phyloP scores from a whole-genome alignment of 2,113 vertebrate species.

The Scomber scombrus region DNA sequence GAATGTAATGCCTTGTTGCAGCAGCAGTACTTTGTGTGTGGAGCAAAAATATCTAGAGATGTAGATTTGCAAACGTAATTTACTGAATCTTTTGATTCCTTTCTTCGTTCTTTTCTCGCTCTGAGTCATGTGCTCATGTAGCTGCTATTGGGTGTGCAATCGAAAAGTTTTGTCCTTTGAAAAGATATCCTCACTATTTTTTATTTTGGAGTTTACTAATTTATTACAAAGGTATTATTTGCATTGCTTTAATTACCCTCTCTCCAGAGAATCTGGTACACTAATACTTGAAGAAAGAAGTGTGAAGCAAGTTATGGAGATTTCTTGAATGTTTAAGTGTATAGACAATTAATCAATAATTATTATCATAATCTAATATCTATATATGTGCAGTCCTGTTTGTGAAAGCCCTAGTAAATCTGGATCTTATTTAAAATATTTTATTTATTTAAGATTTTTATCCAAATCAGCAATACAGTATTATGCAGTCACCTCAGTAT shows the following conservation, averaged over 20 bases:
- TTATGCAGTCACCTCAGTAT: slow-evolving; percentile 82
- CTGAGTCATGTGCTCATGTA: slow-evolving; percentile 90
- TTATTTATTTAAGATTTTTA: slow-evolving; percentile 75
- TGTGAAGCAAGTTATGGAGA: slow-evolving; percentile 64
- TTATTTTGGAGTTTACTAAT: slow-evolving; percentile 85
- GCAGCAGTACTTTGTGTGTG: slow-evolving; percentile 75
- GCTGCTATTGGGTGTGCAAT: slow-evolving; percentile 91
- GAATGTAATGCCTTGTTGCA: slow-evolving; percentile 85
- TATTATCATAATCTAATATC: slow-evolving; percentile 84
- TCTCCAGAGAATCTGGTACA: slow-evolving; percentile 82
- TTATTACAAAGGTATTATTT: slow-evolving; percentile 80
- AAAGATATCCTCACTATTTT: slow-evolving; percentile 48
- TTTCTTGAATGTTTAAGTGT: slow-evolving; percentile 84
- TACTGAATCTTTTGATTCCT: slow-evolving; percentile 77
- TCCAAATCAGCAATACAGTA: slow-evolving; percentile 82
- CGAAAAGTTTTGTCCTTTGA: slow-evolving; percentile 74
- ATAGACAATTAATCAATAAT: slow-evolving; percentile 82
- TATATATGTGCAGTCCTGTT: slow-evolving; percentile 85
- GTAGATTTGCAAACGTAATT: slow-evolving; percentile 86
- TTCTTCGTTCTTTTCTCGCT: slow-evolving; percentile 67
- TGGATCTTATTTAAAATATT: slow-evolving; percentile 74
- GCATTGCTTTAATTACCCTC: slow-evolving; percentile 74
- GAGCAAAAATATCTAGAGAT: slow-evolving; percentile 87
- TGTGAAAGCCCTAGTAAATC: slow-evolving; percentile 85
- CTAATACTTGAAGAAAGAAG: slow-evolving; percentile 85